A percentile compares a stretch with the other conserved stretches of the same genome.
Evolutionary conservation across 1,140 invertebrate species (phyloP).

Genomic region (Drosophila subpulchrella): DNA sequence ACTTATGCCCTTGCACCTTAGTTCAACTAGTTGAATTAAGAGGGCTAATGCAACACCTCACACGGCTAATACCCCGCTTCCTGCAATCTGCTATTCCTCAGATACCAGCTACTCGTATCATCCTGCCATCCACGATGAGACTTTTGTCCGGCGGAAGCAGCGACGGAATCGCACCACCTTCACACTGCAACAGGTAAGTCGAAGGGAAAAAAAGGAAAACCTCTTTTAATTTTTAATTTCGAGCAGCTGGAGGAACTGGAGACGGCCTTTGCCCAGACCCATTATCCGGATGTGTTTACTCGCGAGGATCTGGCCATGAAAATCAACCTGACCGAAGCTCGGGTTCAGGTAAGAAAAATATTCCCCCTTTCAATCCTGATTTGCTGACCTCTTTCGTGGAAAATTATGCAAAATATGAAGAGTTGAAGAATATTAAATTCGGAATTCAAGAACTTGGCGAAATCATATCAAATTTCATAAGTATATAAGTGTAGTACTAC

Average conservation of each 20-base stretch:
- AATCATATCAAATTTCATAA: conserved; percentile 83
- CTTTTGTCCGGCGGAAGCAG: conserved; percentile 97
- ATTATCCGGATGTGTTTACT: conserved; percentile 99
- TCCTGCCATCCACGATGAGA: conserved; percentile 97
- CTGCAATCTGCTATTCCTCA: conserved; percentile 84
- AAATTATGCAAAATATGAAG: background rate
- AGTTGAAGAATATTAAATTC: conserved; percentile 16
- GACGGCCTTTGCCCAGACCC: conserved; percentile 98
- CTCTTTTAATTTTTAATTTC: conserved; percentile 62
- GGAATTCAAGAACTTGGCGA: conserved; percentile 28
- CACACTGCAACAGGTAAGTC: conserved; percentile 95
- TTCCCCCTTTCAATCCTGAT: background rate
- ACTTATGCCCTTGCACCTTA: conserved; percentile 46
- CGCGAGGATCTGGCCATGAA: conserved; percentile 99
- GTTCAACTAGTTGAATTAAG: conserved; percentile 62
- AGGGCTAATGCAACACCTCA: conserved; percentile 67
- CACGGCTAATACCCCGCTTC: conserved; percentile 33
- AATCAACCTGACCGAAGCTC: conserved; percentile 98
- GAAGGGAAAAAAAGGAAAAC: background rate
- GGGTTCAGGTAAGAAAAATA: conserved; percentile 93
- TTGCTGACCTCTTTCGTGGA: background rate
- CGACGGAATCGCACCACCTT: conserved; percentile 98
- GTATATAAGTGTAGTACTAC: conserved; percentile 42
- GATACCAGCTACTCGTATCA: conserved; percentile 96
- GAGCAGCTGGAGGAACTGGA: conserved; percentile 95